Percentiles rank a stretch among this genome's conserved stretches.
These are phyloP conservation scores for Thaumatotibia leucotreta DNA, from an alignment of 1,140 invertebrate species.

Conservation along the genomic window DNA sequence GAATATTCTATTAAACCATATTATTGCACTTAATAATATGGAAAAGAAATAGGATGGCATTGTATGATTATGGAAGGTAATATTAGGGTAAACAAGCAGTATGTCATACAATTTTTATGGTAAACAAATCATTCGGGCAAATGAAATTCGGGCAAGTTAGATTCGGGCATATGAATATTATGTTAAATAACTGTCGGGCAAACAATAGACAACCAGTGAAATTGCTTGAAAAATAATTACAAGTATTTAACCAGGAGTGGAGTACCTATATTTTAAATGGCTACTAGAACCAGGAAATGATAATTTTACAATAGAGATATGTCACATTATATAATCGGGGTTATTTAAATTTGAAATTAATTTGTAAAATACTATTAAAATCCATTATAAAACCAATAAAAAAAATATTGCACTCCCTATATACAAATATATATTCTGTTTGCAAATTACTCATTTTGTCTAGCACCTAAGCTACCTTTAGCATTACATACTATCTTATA, in stretches of 20 bases:
- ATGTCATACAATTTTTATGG: too few species aligned
- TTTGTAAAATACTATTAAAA: not conserved
- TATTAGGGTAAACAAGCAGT: too few species aligned
- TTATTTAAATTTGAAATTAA: not conserved
- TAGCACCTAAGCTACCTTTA: conserved; percentile 2
- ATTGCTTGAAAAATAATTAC: conserved; percentile 3
- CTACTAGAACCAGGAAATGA: not conserved
- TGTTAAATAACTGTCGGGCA: too few species aligned
- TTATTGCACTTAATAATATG: too few species aligned
- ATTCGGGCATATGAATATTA: too few species aligned
- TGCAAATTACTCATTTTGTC: conserved; percentile 9
- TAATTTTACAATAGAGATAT: not conserved
- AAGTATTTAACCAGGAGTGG: not conserved
- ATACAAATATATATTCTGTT: conserved; percentile 9
- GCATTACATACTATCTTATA: not conserved
- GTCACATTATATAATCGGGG: not conserved
- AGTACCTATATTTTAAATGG: too few species aligned
- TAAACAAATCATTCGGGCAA: too few species aligned
- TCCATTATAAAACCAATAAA: not conserved
- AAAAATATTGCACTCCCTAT: not conserved
- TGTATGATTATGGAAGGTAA: too few species aligned
- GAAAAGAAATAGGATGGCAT: too few species aligned
- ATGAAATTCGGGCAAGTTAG: too few species aligned
- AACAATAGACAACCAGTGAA: too few species aligned
- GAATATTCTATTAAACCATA: too few species aligned